phyloP scores from a whole-genome alignment of 2,113 vertebrate genomes.

The Columbina picui region DNA sequence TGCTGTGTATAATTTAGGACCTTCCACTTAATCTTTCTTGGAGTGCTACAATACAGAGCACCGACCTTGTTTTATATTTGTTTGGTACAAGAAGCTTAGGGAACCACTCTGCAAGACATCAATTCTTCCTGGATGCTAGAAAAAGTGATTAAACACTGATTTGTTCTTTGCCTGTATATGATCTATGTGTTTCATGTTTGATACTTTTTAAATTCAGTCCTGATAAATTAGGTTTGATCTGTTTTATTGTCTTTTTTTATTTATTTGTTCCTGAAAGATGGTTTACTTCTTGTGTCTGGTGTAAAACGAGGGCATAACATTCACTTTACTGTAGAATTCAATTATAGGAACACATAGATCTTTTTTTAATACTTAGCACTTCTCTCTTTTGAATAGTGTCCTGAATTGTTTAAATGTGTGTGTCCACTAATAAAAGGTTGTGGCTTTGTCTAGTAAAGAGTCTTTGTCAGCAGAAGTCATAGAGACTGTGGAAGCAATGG shows the following conservation, averaged over 20 bases:
- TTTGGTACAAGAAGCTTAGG: background rate
- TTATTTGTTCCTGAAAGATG: background rate
- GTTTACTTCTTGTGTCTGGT: background rate
- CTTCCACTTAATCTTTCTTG: background rate
- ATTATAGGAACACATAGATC: background rate
- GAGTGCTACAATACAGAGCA: background rate
- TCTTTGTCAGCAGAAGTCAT: background rate
- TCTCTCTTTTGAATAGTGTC: background rate
- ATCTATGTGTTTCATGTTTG: background rate
- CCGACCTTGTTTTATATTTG: background rate
- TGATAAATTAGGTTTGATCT: background rate
- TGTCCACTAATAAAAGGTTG: background rate
- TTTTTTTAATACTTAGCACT: background rate
- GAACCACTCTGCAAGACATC: background rate
- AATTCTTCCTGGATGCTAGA: background rate
- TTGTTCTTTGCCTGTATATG: background rate
- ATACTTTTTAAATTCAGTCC: background rate
- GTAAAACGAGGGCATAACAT: background rate
- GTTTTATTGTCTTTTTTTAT: background rate
- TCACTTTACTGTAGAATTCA: background rate
- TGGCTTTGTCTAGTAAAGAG: background rate
- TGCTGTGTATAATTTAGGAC: background rate
- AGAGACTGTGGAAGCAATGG: background rate
- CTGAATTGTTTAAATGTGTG: background rate
- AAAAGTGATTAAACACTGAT: background rate